Evolutionary conservation across 2,888 invertebrate species (phyloP), one percentile per base, ranked within the genome.

Genomic region (Nebria brevicollis): DNA sequence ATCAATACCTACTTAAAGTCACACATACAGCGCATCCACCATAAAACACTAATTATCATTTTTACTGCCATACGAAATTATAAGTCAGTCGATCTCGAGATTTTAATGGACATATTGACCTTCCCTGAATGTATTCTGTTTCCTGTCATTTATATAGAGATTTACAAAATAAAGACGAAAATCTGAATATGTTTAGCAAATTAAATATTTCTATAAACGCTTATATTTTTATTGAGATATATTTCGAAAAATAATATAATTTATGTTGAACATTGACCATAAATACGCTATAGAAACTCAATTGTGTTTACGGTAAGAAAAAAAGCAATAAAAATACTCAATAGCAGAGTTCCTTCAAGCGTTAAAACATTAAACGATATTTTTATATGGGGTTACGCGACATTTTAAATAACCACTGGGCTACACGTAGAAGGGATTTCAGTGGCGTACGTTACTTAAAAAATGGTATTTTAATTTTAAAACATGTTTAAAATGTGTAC

Each of bases 321-420:
- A 65, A 42, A 15, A 25, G 77, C 34, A 78, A 78, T 78, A 78
- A 79, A 79, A 79, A 79, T 79, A 79, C 74, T 43, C 7, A 8
- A 7, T 8, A 34, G 68, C 26, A 43, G 54, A 66, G 79, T 79
- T 74, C 79, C 74, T 79, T 79, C 42, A 41, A 79, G 79, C 79
- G 79, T 79, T 79, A 79, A 74, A 79, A 79, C 79, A 79, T 79
- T 74, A 79, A 79, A 79, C 75, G 74, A 41, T 54, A 43, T 73
- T 75, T 79, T 79, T 79, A 79, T 79, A 66, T 75, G 79, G 66
- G 73, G 74, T 79, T 79, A 79, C 75, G 74, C 74, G 68, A 75
- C 79, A 79, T 79, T 79, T 78, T 78, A 78, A 78, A 79, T 79
- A 75, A 79, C 74, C 74, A 54, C 26, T 68, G 68, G 11, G 79